Evolutionary conservation across 2,797 vertebrate species (phyloP).

Genomic region (Falco concolor): DNA sequence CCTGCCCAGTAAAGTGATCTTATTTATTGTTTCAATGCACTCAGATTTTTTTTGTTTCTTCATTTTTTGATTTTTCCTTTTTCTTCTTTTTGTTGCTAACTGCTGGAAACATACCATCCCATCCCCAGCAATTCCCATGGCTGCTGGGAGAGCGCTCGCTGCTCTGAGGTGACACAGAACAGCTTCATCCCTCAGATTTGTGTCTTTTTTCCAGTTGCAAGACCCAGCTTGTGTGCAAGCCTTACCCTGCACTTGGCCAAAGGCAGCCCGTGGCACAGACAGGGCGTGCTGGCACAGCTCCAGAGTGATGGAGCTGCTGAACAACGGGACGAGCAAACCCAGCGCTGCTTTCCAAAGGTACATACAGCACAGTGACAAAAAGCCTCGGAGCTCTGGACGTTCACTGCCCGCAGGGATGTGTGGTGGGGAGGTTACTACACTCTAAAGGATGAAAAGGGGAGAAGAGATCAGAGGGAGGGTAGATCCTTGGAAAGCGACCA

Average conservation of each 20-base stretch:
- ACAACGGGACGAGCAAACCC: background rate
- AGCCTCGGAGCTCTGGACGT: background rate
- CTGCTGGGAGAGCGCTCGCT: background rate
- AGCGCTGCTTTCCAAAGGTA: accelerated
- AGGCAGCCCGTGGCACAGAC: background rate
- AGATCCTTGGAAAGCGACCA: background rate
- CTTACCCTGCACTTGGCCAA: background rate
- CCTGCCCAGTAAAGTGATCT: background rate
- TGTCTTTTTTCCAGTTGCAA: background rate
- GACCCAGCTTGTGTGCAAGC: background rate
- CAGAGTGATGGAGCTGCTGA: background rate
- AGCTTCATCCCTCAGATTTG: background rate
- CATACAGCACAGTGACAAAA: accelerated
- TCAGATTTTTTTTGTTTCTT: background rate
- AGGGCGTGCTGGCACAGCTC: background rate
- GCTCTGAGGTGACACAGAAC: accelerated
- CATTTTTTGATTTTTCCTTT: background rate
- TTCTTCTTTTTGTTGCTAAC: background rate
- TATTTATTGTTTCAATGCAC: background rate
- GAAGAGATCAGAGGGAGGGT: background rate
- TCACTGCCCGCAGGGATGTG: background rate
- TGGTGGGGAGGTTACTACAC: background rate
- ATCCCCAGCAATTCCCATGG: accelerated
- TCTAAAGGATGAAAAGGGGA: background rate
- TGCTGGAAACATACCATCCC: background rate